Evolutionary conservation across 2,888 invertebrate species (phyloP).

Genomic region (Nycteola revayana): DNA sequence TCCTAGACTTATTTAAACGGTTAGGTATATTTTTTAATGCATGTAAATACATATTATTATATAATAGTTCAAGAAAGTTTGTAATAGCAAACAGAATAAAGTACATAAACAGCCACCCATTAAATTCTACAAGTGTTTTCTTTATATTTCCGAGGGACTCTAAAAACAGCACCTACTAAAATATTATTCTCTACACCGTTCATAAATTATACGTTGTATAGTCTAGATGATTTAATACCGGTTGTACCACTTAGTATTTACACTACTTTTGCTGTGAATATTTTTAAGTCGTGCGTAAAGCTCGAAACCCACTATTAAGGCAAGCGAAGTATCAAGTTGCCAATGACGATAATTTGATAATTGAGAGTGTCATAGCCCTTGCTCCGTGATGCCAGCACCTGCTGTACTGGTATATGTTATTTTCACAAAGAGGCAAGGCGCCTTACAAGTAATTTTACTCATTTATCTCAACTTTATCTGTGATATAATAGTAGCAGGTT

Average conservation of each 20-base stretch:
- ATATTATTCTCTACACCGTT: slow-evolving; percentile 35
- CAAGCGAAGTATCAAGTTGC: slow-evolving; percentile 52
- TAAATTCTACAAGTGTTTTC: too few relatives aligned
- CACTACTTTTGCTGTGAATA: slow-evolving; percentile 58
- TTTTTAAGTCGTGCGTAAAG: slow-evolving; percentile 59
- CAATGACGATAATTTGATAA: slow-evolving; percentile 71
- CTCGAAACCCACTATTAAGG: slow-evolving; percentile 59
- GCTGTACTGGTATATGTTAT: slow-evolving; percentile 30
- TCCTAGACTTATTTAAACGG: too few relatives aligned
- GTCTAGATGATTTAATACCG: slow-evolving; percentile 56
- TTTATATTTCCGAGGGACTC: too few relatives aligned
- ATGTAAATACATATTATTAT: too few relatives aligned
- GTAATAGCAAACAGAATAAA: too few relatives aligned
- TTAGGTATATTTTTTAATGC: too few relatives aligned
- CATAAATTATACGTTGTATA: slow-evolving; percentile 50
- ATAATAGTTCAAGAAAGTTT: too few relatives aligned
- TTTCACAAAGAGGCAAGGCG: slow-evolving; percentile 7
- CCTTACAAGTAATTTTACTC: slow-evolving; percentile 17
- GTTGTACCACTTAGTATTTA: slow-evolving; percentile 59
- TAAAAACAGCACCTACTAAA: slow-evolving; percentile 37
- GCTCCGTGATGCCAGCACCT: slow-evolving; percentile 41
- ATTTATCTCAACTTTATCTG: slow-evolving; percentile 23
- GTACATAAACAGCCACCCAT: too few relatives aligned
- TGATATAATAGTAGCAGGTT: slow-evolving; percentile 18
- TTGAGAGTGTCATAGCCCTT: slow-evolving; percentile 57